A percentile compares a stretch with the other conserved stretches of the same genome.
phyloP scores from a whole-genome alignment of 2,113 vertebrate genomes.

The Columbina picui region DNA sequence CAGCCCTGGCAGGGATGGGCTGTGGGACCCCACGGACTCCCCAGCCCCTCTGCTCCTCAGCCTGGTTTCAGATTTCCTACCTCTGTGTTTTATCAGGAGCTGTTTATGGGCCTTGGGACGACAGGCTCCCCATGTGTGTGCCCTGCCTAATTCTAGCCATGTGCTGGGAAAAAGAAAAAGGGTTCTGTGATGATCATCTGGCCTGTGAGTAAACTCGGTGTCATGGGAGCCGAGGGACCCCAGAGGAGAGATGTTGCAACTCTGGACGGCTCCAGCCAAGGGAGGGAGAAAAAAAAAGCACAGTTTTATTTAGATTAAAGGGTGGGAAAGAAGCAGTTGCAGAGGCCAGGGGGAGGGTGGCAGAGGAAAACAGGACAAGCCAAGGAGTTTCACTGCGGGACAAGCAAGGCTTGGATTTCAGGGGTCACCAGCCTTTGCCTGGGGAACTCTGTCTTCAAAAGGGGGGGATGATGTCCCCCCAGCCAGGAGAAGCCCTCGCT shows the following conservation, averaged over 20 bases:
- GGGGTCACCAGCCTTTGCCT: not conserved
- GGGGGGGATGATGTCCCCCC: rapidly evolving
- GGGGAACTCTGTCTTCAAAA: not conserved
- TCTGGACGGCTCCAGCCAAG: constrained; percentile 51
- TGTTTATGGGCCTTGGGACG: constrained; percentile 37
- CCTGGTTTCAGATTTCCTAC: constrained; percentile 60
- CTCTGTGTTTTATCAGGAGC: constrained; percentile 63
- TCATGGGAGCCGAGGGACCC: constrained; percentile 82
- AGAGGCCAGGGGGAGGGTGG: constrained; percentile 11
- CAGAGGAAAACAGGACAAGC: constrained; percentile 31
- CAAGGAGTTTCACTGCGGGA: not conserved
- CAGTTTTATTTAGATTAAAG: constrained; percentile 83
- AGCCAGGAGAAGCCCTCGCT: not conserved
- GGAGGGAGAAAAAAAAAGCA: not conserved
- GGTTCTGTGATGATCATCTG: constrained; percentile 60
- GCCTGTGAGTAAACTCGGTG: constrained; percentile 74
- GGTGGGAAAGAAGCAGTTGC: constrained; percentile 74
- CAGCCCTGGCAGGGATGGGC: not conserved
- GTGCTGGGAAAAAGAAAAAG: constrained; percentile 70
- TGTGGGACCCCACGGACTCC: not conserved
- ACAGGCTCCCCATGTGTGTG: constrained; percentile 17
- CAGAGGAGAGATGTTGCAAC: constrained; percentile 76
- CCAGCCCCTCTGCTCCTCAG: not conserved
- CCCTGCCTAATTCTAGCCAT: constrained; percentile 53
- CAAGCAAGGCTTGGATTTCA: not conserved